A percentile compares a stretch with the other conserved stretches of the same genome.
Evolutionary conservation across 2,113 vertebrate genomes (phyloP).

Genomic region (Mustela nigripes): DNA sequence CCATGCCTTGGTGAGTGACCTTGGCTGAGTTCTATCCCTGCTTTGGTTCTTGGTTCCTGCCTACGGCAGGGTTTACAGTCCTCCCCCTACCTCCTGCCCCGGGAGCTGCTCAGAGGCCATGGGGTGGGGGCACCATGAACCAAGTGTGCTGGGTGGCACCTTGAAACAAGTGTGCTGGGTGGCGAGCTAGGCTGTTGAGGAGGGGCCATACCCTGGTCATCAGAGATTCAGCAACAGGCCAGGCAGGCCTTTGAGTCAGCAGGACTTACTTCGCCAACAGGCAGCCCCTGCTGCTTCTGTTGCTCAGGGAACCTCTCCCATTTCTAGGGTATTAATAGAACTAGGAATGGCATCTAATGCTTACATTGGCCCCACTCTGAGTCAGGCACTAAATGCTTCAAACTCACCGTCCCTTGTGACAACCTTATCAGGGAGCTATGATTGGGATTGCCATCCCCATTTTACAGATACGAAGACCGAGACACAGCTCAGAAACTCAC

Average conservation of each 20-base stretch:
- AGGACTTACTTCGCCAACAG: background rate
- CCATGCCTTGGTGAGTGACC: background rate
- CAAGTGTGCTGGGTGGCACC: background rate
- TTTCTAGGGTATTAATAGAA: fast-evolving
- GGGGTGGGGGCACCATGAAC: background rate
- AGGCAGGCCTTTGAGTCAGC: background rate
- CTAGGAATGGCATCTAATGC: background rate
- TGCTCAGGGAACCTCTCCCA: background rate
- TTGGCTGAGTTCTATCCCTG: background rate
- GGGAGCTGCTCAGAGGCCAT: background rate
- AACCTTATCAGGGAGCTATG: background rate
- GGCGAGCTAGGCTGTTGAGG: background rate
- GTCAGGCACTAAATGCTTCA: background rate
- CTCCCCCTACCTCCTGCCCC: background rate
- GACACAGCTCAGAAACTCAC: background rate
- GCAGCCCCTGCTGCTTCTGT: background rate
- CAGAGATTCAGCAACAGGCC: background rate
- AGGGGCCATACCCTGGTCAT: background rate
- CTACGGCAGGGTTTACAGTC: background rate
- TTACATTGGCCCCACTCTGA: background rate
- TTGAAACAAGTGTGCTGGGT: background rate
- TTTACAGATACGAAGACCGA: background rate
- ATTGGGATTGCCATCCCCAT: background rate
- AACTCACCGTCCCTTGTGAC: background rate
- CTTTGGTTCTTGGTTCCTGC: background rate